phyloP scores from a whole-genome alignment of 2,888 invertebrate species.

The Cryptocephalus primarius region DNA sequence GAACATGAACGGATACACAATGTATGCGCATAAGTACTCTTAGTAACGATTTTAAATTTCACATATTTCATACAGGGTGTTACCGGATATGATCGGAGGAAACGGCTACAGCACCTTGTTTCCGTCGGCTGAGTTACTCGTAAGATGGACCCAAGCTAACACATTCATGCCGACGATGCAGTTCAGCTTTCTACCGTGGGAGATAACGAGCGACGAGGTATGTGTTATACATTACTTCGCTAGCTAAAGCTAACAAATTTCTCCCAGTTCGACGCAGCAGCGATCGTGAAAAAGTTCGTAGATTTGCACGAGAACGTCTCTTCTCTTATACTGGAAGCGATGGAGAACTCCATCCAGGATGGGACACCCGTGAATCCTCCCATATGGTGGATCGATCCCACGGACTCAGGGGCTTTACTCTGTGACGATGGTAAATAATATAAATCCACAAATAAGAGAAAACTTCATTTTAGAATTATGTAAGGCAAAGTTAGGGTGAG shows the following conservation, averaged over 20 bases:
- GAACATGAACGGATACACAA: constrained; percentile 39
- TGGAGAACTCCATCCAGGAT: constrained; percentile 45
- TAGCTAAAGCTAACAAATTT: background rate
- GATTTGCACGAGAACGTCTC: constrained; percentile 53
- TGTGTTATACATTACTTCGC: too few relatives aligned
- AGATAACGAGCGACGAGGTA: constrained; percentile 35
- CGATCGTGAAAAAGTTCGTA: constrained; percentile 52
- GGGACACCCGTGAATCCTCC: constrained; percentile 71
- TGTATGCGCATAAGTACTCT: constrained; percentile 19
- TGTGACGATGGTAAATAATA: constrained; percentile 45
- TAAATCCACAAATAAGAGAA: background rate
- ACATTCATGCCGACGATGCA: constrained; percentile 71
- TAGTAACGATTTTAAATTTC: background rate
- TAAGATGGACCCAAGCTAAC: constrained; percentile 70
- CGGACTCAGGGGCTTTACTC: constrained; percentile 47
- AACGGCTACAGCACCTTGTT: constrained; percentile 28
- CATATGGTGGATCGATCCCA: constrained; percentile 75
- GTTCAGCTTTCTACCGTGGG: constrained; percentile 73
- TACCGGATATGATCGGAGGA: constrained; percentile 74
- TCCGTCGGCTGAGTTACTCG: constrained; percentile 51
- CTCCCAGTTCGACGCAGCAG: constrained; percentile 42
- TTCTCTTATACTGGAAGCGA: constrained; percentile 49
- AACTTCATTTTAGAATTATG: background rate
- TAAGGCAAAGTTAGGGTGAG: background rate
- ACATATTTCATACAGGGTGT: constrained; percentile 34